phyloP scores from a whole-genome alignment of 2,113 vertebrate species.

The Ptyas mucosa region DNA sequence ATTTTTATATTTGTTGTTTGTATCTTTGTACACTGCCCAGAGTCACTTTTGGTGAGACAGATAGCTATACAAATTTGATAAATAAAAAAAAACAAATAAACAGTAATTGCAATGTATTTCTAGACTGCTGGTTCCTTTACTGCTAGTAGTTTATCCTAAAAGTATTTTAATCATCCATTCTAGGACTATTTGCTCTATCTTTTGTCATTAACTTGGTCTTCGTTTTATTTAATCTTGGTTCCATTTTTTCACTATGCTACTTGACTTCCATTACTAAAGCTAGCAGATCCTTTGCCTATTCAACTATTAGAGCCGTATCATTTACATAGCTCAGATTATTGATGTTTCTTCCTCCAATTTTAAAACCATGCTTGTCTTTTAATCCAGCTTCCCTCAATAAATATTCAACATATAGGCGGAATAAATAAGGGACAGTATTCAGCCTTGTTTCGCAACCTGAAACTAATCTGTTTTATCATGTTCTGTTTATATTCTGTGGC shows the following conservation, averaged over 20 bases:
- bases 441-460: background rate
- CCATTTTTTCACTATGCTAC: background rate
- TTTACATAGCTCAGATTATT: background rate
- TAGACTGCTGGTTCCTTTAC: background rate
- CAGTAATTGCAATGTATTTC: background rate
- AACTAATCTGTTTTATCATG: background rate
- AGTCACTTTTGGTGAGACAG: too few species aligned
- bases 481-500: background rate
- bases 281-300: background rate
- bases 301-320: background rate
- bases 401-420: background rate
- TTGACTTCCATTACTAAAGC: background rate
- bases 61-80: too few species aligned
- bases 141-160: background rate
- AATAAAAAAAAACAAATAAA: too few species aligned
- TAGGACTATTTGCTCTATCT: background rate
- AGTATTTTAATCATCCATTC: background rate
- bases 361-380: background rate
- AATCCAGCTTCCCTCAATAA: background rate
- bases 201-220: background rate
- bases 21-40: too few species aligned
- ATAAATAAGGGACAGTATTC: background rate
- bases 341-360: background rate
- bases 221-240: background rate
- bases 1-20: too few species aligned